Evolutionary conservation across 2,888 invertebrate genomes (phyloP).

Genomic region (Stenotaenia linearis): DNA sequence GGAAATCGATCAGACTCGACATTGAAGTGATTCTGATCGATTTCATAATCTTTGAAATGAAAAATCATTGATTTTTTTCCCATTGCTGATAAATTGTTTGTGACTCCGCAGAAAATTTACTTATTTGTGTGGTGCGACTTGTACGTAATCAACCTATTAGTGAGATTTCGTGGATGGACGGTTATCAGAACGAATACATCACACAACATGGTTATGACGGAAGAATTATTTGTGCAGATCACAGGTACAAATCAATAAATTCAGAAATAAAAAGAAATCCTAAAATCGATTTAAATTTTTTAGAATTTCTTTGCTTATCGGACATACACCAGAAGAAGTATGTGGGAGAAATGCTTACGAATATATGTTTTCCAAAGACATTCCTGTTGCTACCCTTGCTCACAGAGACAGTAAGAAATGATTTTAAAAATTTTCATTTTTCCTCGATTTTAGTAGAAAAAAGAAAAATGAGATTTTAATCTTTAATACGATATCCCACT

Average conservation of each 20-base stretch:
- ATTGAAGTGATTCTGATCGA: no score
- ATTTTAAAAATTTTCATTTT: neutral
- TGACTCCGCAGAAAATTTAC: constrained; percentile 13
- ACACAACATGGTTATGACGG: constrained; percentile 85
- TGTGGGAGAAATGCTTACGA: constrained; percentile 80
- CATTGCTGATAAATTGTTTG: neutral
- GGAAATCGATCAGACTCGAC: no score
- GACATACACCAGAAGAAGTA: constrained; percentile 83
- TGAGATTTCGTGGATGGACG: constrained; percentile 57
- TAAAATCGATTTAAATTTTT: constrained; percentile 27
- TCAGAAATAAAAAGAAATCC: neutral
- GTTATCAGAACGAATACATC: constrained; percentile 75
- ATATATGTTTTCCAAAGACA: constrained; percentile 85
- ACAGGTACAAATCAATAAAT: constrained; percentile 49
- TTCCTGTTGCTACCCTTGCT: constrained; percentile 80
- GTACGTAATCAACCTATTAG: constrained; percentile 65
- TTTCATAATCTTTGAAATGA: no score
- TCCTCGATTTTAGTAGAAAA: neutral
- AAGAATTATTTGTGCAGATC: constrained; percentile 81
- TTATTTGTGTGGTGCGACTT: constrained; percentile 59
- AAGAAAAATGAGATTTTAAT: neutral
- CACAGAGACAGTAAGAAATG: constrained; percentile 67
- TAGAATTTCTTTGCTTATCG: constrained; percentile 78
- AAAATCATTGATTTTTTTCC: neutral
- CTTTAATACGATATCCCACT: no score